phyloP scores from a whole-genome alignment of 2,888 invertebrate species.

The Caenorhabditis imperialis region DNA sequence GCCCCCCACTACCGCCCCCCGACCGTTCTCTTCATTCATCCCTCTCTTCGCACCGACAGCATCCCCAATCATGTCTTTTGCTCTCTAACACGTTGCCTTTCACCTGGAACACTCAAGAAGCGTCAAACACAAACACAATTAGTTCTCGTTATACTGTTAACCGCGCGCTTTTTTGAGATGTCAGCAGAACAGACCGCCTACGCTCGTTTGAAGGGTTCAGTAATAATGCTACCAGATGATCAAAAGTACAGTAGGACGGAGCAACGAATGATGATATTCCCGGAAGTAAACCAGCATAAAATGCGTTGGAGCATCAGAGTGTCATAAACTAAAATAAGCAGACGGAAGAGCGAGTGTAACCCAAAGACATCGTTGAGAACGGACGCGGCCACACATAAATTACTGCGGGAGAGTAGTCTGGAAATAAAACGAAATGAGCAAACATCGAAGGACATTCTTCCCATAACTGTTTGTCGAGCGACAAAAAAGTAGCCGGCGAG shows the following conservation, averaged over 20 bases:
- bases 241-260: too few relatives aligned
- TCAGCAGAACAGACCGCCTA: too few relatives aligned
- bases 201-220: too few relatives aligned
- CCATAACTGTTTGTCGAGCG: too few relatives aligned
- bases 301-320: slow-evolving; percentile 1
- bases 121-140: slow-evolving; percentile 10
- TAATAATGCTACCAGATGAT: too few relatives aligned
- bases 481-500: too few relatives aligned
- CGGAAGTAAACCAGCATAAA: background rate
- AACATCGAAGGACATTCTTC: too few relatives aligned
- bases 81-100: slow-evolving; percentile 6
- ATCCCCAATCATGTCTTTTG: slow-evolving; percentile 16
- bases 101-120: slow-evolving; percentile 21
- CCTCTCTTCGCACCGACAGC: slow-evolving; percentile 2
- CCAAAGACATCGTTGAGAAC: background rate
- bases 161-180: background rate
- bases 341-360: slow-evolving; percentile 9
- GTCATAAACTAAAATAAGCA: slow-evolving; percentile 18
- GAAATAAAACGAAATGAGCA: too few relatives aligned
- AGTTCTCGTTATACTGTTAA: slow-evolving; percentile 24
- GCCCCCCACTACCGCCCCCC: slow-evolving; percentile 4
- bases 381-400: slow-evolving; percentile 8
- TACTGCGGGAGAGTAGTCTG: background rate
- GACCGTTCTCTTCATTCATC: slow-evolving; percentile 13
- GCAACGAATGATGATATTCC: too few relatives aligned